Conservation (phyloP, 2,113 vertebrate genomes). For the Carettochelys insculpta region DNA sequence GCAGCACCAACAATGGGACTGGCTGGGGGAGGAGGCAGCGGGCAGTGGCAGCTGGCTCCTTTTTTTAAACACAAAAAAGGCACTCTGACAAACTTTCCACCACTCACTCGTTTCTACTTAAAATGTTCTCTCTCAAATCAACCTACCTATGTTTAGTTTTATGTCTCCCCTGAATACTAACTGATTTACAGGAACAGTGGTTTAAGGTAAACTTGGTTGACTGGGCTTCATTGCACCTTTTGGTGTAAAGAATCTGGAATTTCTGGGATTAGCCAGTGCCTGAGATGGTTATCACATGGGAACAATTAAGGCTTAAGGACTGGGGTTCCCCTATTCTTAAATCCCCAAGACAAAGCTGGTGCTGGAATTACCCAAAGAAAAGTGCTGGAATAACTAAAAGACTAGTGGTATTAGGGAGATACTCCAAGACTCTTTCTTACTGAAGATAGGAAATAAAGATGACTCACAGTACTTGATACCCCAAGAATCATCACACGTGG, state of each 20-base stretch:
- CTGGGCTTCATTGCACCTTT: background rate
- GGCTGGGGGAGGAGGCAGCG: no score
- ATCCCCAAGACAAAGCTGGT: background rate
- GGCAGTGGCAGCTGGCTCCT: no score
- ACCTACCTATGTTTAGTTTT: background rate
- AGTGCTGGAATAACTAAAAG: background rate
- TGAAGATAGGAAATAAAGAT: background rate
- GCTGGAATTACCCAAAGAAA: background rate
- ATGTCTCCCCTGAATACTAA: background rate
- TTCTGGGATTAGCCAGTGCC: background rate
- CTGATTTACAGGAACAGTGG: background rate
- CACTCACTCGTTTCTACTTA: background rate
- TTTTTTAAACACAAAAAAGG: no score
- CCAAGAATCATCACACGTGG: background rate
- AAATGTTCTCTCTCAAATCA: background rate
- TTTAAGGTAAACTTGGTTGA: background rate
- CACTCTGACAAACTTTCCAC: no score
- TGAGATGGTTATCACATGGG: background rate
- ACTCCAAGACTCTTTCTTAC: background rate
- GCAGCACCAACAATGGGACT: no score
- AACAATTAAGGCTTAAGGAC: background rate
- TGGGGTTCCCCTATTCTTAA: background rate
- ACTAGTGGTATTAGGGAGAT: background rate
- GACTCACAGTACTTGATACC: background rate
- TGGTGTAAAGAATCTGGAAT: background rate